Percentiles rank a stretch among this genome's conserved stretches.
These are phyloP conservation scores for Megalonaias nervosa DNA, from an alignment of 1,140 invertebrate genomes.

Conservation along the genomic window DNA sequence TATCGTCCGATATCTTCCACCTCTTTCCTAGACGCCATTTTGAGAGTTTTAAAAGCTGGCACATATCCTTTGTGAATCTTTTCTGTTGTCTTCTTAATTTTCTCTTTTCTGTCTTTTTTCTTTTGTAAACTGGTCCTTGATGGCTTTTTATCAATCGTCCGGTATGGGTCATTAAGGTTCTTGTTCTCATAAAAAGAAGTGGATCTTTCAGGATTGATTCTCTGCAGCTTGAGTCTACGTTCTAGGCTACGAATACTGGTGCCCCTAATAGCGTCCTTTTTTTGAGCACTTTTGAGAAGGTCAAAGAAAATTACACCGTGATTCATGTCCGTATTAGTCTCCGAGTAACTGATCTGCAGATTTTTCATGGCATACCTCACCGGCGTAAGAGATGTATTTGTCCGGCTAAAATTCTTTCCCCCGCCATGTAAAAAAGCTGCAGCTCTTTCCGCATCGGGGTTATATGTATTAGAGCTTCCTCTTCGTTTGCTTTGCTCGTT, in stretches of 20 bases:
- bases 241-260: constrained; percentile 18
- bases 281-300: constrained; percentile 19
- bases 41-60: constrained; percentile 21
- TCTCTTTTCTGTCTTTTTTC: constrained; percentile 31
- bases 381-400: constrained; percentile 21
- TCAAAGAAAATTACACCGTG: constrained; percentile 33
- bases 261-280: constrained; percentile 9
- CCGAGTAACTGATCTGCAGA: constrained; percentile 30
- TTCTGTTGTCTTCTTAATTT: constrained; percentile 30
- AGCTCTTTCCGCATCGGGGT: constrained; percentile 30
- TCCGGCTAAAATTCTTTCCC: constrained; percentile 33
- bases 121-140: constrained; percentile 27
- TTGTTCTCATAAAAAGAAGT: constrained; percentile 35
- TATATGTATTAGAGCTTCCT: constrained; percentile 19
- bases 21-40: constrained; percentile 19
- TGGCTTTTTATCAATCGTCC: constrained; percentile 12
- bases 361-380: constrained; percentile 24
- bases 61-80: constrained; percentile 33
- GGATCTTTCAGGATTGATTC: constrained; percentile 22
- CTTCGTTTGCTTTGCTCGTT: not conserved
- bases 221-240: constrained; percentile 11
- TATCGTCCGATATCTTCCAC: constrained; percentile 24
- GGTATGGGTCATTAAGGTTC: constrained; percentile 22
- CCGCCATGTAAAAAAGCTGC: constrained; percentile 26
- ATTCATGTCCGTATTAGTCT: constrained; percentile 30